Conservation (phyloP, 2,888 invertebrate species). For the Iphiclides podalirius region DNA sequence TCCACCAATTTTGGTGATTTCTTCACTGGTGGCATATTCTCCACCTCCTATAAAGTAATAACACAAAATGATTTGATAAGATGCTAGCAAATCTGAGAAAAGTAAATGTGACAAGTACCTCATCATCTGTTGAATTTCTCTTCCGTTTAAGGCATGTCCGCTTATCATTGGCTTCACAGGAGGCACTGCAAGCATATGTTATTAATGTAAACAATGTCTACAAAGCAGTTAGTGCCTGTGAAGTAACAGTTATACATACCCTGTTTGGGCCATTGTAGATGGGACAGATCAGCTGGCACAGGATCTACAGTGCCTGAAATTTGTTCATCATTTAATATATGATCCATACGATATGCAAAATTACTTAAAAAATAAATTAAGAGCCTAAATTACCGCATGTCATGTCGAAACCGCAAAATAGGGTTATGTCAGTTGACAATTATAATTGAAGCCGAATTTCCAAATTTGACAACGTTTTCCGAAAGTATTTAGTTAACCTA, state of each 20-base stretch:
- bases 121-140: constrained; percentile 69
- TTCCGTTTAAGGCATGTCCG: constrained; percentile 65
- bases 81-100: constrained; percentile 9
- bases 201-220: constrained; percentile 58
- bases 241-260: constrained; percentile 58
- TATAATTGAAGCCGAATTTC: constrained; percentile 56
- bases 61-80: constrained; percentile 1
- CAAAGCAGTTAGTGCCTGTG: constrained; percentile 49
- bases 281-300: constrained; percentile 46
- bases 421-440: constrained; percentile 79
- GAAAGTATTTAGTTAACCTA: constrained; percentile 34
- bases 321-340: constrained; percentile 39
- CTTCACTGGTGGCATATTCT: constrained; percentile 70
- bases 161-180: constrained; percentile 61
- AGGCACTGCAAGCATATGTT: constrained; percentile 55
- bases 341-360: constrained; percentile 31
- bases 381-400: constrained; percentile 74
- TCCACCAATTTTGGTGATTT: constrained; percentile 49
- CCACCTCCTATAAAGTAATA: constrained; percentile 53
- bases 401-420: constrained; percentile 71
- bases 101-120: constrained; percentile 49
- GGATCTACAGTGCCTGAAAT: constrained; percentile 54
- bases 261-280: constrained; percentile 68
- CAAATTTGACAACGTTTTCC: constrained; percentile 37
- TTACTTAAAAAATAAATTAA: constrained; percentile 41